Evolutionary conservation across 2,797 vertebrate species (phyloP), one percentile per base, ranked within the genome.

Genomic region (Meda fulgida): DNA sequence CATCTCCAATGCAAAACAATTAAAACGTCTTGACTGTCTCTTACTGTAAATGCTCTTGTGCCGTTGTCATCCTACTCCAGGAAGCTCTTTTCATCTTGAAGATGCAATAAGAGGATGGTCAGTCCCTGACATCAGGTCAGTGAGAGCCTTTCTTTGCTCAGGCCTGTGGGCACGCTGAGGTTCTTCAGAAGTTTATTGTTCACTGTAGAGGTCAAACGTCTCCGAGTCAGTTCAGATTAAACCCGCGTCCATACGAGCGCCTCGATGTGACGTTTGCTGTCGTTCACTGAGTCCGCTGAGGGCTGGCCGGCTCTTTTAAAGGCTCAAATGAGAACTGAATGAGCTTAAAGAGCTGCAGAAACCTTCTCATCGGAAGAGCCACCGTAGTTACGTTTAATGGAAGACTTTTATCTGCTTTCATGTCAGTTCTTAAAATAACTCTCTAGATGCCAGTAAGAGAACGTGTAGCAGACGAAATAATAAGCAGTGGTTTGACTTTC

Each of bases 101-200:
- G 72, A 53, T 34, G 5, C 18, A 7, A 34, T 53, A 36, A 53
- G 18, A 18, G 4, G 2, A 7, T 19, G 53, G 75, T 40, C 75
- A 40, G n/a, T 26, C 53, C 38, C 11, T 55, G 73, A n/a, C 31
- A 77, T 60, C 8, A 18, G 3, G 11, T 60, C 31, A 26, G 11
- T 1, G 75, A 19, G 31, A 55, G 58, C 38, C 38, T 67, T 46
- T 70, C 81, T 48, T 23, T 58, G 67, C 29, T 77, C 46, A 5
- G 46, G 81, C 77, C 81, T 60, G 60, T 40, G 36, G 81, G 46
- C 53, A 19, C 40, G 29, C 36, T 29, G 23, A n/a, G 26, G 18
- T 67, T 55, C 36, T 67, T 78, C 9, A 19, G 51, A 36, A 36
- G 67, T 67, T 78, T 73, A 79, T 72, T 83, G 85, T 83, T 83